A percentile compares a stretch with the other conserved stretches of the same genome.
Evolutionary conservation across 2,888 invertebrate genomes (phyloP).

Genomic region (Stenotaenia linearis): DNA sequence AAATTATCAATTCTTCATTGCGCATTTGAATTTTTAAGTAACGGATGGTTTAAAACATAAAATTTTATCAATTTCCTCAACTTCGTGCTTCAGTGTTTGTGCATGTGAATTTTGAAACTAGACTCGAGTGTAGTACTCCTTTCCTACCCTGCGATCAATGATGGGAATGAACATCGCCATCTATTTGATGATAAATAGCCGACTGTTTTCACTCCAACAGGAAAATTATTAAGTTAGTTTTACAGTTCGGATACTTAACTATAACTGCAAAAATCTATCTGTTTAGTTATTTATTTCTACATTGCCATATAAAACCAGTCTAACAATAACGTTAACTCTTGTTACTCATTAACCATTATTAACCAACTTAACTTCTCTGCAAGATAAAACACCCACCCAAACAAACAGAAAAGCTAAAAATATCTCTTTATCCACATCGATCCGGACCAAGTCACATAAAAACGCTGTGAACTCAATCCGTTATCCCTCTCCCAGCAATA

Average conservation of each 20-base stretch:
- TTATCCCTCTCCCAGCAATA: conserved; percentile 24
- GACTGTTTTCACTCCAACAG: neutral
- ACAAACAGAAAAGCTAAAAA: conserved; percentile 9
- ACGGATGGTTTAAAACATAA: too few relatives aligned
- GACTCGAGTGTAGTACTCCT: neutral
- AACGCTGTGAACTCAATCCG: conserved; percentile 19
- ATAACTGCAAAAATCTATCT: too few relatives aligned
- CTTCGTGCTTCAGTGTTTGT: neutral
- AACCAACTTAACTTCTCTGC: neutral
- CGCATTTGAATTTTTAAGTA: too few relatives aligned
- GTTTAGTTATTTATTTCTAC: too few relatives aligned
- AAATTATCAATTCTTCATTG: too few relatives aligned
- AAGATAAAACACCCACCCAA: neutral
- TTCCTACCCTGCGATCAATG: neutral
- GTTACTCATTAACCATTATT: too few relatives aligned
- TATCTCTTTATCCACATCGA: conserved; percentile 12
- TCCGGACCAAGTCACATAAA: neutral
- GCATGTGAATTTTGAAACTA: neutral
- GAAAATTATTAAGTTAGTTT: too few relatives aligned
- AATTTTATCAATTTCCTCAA: too few relatives aligned
- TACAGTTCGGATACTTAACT: too few relatives aligned
- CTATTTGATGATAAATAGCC: neutral
- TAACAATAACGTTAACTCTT: too few relatives aligned
- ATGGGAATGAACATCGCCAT: neutral
- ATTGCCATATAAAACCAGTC: too few relatives aligned